These are phyloP conservation scores for Polypterus bichir DNA, from an alignment of 2,113 vertebrate species.

Conservation along the genomic window DNA sequence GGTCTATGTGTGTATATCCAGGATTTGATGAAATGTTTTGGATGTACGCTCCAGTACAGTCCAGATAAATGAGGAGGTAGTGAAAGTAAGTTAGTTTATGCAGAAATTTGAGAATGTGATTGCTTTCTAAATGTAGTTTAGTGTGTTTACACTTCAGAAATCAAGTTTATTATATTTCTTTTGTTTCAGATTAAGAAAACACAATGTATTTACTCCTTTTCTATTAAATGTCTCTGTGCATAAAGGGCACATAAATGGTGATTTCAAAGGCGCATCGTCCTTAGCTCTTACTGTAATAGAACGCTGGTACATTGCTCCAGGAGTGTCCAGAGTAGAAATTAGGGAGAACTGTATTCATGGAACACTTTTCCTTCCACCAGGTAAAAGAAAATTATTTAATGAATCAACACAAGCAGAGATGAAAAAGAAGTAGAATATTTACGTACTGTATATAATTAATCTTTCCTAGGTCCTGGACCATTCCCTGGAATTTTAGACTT, in stretches of 20 bases:
- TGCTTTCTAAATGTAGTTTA: too few species aligned
- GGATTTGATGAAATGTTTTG: too few species aligned
- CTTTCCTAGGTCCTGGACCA: constrained; percentile 42
- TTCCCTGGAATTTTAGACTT: constrained; percentile 50
- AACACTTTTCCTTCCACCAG: constrained; percentile 46
- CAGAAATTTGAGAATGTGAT: too few species aligned
- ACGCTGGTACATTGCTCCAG: constrained; percentile 46
- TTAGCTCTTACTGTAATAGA: constrained; percentile 33
- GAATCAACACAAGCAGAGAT: too few species aligned
- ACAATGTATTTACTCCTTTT: constrained; percentile 31
- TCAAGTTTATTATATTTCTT: not conserved
- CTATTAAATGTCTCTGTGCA: constrained; percentile 39
- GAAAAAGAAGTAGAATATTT: not conserved
- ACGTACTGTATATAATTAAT: not conserved
- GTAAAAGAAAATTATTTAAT: constrained; percentile 19
- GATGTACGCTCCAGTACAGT: too few species aligned
- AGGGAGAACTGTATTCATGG: constrained; percentile 28
- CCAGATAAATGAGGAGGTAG: too few species aligned
- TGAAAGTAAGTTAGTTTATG: too few species aligned
- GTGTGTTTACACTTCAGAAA: too few species aligned
- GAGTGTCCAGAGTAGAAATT: constrained; percentile 34
- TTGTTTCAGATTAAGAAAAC: constrained; percentile 39
- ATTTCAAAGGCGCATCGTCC: constrained; percentile 24
- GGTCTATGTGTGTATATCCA: too few species aligned
- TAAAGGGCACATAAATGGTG: constrained; percentile 28